Conservation (phyloP, 2,797 vertebrate genomes). For the Ctenosaura bakeri region DNA sequence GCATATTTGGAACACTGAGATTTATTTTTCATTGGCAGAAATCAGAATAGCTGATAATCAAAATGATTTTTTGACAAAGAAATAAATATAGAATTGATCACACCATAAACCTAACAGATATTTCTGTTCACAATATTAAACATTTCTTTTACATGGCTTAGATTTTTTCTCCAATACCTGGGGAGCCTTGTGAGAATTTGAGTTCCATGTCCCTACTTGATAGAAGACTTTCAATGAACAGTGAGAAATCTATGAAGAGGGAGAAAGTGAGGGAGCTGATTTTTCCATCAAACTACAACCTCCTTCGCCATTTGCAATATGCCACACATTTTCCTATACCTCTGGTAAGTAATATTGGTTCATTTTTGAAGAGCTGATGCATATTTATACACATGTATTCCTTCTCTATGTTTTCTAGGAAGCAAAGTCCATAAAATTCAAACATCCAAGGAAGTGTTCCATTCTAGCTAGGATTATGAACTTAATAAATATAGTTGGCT, state of each 20-base stretch:
- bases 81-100: background rate
- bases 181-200: slow-evolving; percentile 76
- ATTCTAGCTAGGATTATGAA: background rate
- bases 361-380: accelerated
- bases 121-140: slow-evolving; percentile 67
- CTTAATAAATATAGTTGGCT: background rate
- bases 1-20: background rate
- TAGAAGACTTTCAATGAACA: slow-evolving; percentile 74
- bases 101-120: background rate
- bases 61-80: background rate
- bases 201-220: slow-evolving; percentile 74
- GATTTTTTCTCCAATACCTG: slow-evolving; percentile 82
- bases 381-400: background rate
- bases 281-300: slow-evolving; percentile 80
- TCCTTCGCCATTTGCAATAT: slow-evolving; percentile 81
- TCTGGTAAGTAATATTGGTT: slow-evolving; percentile 73
- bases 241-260: slow-evolving; percentile 77
- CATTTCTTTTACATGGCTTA: slow-evolving; percentile 78
- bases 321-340: slow-evolving; percentile 82
- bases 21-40: background rate
- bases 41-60: background rate
- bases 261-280: slow-evolving; percentile 77
- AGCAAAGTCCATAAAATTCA: background rate
- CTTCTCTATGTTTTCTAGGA: background rate
- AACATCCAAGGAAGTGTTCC: background rate